A percentile compares a stretch with the other conserved stretches of the same genome.
phyloP scores from a whole-genome alignment of 2,113 vertebrate genomes.

The Rana temporaria region DNA sequence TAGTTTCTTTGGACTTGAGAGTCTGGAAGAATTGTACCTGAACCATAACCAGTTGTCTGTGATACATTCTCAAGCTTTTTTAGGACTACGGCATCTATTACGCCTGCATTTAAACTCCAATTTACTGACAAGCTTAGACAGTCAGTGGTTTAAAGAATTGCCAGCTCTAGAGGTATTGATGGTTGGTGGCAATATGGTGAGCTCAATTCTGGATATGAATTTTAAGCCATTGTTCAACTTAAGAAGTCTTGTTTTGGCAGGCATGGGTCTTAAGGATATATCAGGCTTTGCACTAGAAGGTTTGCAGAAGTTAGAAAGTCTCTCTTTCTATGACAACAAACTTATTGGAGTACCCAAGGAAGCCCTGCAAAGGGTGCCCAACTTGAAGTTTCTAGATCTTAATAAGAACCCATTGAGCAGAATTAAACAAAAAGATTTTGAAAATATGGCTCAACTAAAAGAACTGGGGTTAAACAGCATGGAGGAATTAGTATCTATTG shows the following conservation, averaged over 20 bases:
- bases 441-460: slow-evolving; percentile 89
- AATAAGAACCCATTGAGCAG: slow-evolving; percentile 90
- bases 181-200: slow-evolving; percentile 91
- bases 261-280: slow-evolving; percentile 85
- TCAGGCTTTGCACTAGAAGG: slow-evolving; percentile 85
- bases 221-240: slow-evolving; percentile 84
- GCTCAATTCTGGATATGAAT: slow-evolving; percentile 81
- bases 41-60: slow-evolving; percentile 88
- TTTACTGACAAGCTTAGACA: slow-evolving; percentile 78
- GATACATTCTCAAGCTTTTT: slow-evolving; percentile 83
- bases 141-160: slow-evolving; percentile 84
- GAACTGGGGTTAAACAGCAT: slow-evolving; percentile 94
- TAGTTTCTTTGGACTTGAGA: slow-evolving; percentile 80
- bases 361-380: slow-evolving; percentile 82
- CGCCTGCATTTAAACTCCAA: slow-evolving; percentile 94
- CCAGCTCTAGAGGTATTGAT: slow-evolving; percentile 90
- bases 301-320: slow-evolving; percentile 83
- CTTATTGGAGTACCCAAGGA: slow-evolving; percentile 80
- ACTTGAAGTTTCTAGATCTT: slow-evolving; percentile 90
- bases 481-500: slow-evolving; percentile 91
- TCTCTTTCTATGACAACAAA: slow-evolving; percentile 91
- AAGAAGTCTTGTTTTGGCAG: slow-evolving; percentile 87
- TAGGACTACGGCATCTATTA: slow-evolving; percentile 79
- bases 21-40: slow-evolving; percentile 90
- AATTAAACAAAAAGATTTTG: slow-evolving; percentile 85